phyloP scores from a whole-genome alignment of 2,113 vertebrate species.

The western clawed frog (Xenopus tropicalis) region UCB_Xtro_10.0 CM004443.2:162206501-162207000 shows the following conservation, averaged over 20 bases:
- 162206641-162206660: too few species aligned
- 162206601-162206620: too few species aligned
- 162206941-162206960: slow-evolving; percentile 32
- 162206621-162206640: too few species aligned
- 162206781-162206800: slow-evolving; percentile 83
- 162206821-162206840: slow-evolving; percentile 64
- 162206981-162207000: neutral
- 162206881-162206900: neutral
- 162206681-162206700: neutral
- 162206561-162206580: too few species aligned
- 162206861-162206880: slow-evolving; percentile 73
- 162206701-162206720: slow-evolving; percentile 73
- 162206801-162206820: slow-evolving; percentile 69
- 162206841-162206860: slow-evolving; percentile 63
- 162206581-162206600: too few species aligned
- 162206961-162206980: slow-evolving; percentile 8
- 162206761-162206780: slow-evolving; percentile 91
- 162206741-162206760: slow-evolving; percentile 93
- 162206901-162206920: neutral
- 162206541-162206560: too few species aligned
- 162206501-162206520: too few species aligned
- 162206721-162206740: slow-evolving; percentile 72
- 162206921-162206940: slow-evolving; percentile 2
- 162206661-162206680: neutral
- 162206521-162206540: too few species aligned